Evolutionary conservation across 1,140 invertebrate genomes (phyloP).

Genomic region (Pemphigus obesinymphae): DNA sequence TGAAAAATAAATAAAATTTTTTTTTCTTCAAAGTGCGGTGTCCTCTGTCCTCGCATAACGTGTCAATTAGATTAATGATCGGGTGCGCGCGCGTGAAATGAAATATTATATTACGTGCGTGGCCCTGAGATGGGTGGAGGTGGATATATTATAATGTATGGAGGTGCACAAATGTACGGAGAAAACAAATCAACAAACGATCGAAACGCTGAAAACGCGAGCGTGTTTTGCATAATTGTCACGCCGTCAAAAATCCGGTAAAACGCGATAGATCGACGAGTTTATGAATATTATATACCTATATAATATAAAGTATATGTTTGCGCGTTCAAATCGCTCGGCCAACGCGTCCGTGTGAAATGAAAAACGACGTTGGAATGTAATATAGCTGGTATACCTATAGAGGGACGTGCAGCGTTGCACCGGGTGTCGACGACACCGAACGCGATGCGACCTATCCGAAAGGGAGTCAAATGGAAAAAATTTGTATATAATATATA

Average conservation of each 20-base stretch:
- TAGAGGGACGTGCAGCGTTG: no score
- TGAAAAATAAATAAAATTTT: no score
- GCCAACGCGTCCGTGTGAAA: background rate
- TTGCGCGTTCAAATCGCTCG: background rate
- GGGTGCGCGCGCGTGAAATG: background rate
- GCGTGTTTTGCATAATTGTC: background rate
- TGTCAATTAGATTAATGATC: conserved; percentile 13
- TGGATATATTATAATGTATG: background rate
- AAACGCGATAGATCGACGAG: no score
- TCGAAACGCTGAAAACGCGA: background rate
- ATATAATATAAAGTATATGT: no score
- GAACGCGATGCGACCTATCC: background rate
- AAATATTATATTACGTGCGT: background rate
- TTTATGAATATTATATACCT: no score
- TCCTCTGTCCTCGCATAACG: background rate
- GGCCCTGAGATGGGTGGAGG: background rate
- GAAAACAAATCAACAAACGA: background rate
- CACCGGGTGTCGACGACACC: background rate
- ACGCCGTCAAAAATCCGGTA: background rate
- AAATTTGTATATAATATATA: background rate
- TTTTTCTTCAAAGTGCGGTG: background rate
- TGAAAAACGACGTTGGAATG: background rate
- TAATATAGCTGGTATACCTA: background rate
- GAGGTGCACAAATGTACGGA: background rate
- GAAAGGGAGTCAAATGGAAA: background rate